Conservation (phyloP, 2,113 vertebrate species). For the Indicator indicator region DNA sequence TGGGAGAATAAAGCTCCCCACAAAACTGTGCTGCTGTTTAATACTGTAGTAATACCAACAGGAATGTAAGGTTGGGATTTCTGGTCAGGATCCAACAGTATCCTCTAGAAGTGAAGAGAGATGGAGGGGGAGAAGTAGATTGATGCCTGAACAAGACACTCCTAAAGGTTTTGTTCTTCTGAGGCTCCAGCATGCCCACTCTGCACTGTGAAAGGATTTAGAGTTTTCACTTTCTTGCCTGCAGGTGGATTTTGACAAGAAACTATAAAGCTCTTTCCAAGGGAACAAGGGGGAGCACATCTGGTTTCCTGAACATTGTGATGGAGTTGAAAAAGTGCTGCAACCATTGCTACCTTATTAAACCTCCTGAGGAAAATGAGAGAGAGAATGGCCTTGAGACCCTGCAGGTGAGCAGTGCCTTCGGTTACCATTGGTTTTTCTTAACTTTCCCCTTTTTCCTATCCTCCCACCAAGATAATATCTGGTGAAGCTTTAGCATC, state of each 20-base stretch:
- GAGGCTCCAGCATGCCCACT: neutral
- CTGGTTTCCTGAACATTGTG: slow-evolving; percentile 97
- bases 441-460: neutral
- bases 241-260: slow-evolving; percentile 98
- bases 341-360: slow-evolving; percentile 96
- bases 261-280: slow-evolving; percentile 96
- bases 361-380: slow-evolving; percentile 87
- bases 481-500: neutral
- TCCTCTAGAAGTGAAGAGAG: neutral
- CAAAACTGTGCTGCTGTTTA: neutral
- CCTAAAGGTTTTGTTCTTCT: neutral
- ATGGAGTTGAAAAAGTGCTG: slow-evolving; percentile 99
- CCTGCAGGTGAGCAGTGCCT: slow-evolving; percentile 76
- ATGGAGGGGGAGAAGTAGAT: neutral
- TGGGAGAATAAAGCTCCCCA: neutral
- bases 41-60: neutral
- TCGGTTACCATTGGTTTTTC: neutral
- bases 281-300: slow-evolving; percentile 91
- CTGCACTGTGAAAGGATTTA: neutral
- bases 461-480: neutral
- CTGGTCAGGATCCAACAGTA: neutral
- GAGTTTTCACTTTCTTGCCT: slow-evolving; percentile 10
- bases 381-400: slow-evolving; percentile 81
- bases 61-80: neutral
- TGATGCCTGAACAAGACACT: neutral